Base-by-base conservation (phyloP, 2,888 invertebrate genomes). In the Agrilus cyanescens region DNA sequence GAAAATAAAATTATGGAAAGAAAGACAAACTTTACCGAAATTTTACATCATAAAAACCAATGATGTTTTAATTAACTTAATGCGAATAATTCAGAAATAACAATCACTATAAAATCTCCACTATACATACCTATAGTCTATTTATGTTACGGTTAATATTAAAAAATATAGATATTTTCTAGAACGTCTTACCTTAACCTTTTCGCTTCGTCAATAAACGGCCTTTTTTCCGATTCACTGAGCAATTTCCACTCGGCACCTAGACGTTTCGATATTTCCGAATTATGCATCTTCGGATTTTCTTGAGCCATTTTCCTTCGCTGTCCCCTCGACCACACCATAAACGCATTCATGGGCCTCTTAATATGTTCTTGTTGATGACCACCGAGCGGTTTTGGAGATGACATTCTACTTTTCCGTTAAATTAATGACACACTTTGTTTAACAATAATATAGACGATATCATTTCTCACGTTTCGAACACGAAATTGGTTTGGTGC, bases 251-350 rank as follows among this genome's bases (percentile, higher is more conserved):
- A 90, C 64, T 90, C 89, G 0, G 86, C 86, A 0, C 85, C 85
- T 30, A 91, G 73, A 49, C 89, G 68, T 64, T 90, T 90, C 43
- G 85, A 85, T 53, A 90, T 90, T 67, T 90, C 90, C 0, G 87
- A 88, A 62, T 90, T 90, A 70, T 90, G 90, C 89, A 90, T 90
- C 67, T 90, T 90, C 1, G 90, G 90, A 63, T 90, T 89, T 57
- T 91, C 90, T 61, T 89, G 89, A 1, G 90, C 90, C 85, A 91
- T 91, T 69, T 90, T 90, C 52, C 89, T 70, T 45, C 90, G 66
- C 64, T 90, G 89, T 5, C 87, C 88, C 29, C 90, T 69, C 2
- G 88, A 88, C 90, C 90, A 91, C 50, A 91, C 90, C 84, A 85
- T 84, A 63, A 84, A 84, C 10, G 84, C 84, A 63, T 85, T 85